phyloP scores from a whole-genome alignment of 2,888 invertebrate species.

The Drosophila mayaguana region DNA sequence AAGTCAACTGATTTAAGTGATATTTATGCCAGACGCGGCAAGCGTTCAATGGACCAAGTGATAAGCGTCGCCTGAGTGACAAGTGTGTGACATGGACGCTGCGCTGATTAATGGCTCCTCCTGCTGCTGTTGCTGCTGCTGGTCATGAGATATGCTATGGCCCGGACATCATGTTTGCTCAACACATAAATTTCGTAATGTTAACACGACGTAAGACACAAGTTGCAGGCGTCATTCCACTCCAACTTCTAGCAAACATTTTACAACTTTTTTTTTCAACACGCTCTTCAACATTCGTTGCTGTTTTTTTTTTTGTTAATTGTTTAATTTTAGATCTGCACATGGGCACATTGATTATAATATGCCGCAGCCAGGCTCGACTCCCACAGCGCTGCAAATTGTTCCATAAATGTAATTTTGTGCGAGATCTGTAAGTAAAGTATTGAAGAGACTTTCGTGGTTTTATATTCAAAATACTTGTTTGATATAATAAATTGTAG shows the following conservation, averaged over 20 bases:
- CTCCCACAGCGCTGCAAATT: constrained; percentile 25
- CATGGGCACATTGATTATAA: constrained; percentile 70
- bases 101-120: constrained; percentile 80
- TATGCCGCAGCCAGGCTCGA: constrained; percentile 23
- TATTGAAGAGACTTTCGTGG: too few relatives aligned
- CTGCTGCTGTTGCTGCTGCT: constrained; percentile 51
- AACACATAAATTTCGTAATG: constrained; percentile 81
- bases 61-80: constrained; percentile 77
- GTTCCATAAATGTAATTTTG: constrained; percentile 8
- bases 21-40: constrained; percentile 80
- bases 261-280: constrained; percentile 15
- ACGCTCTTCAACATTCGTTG: background rate
- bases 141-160: constrained; percentile 40
- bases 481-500: too few relatives aligned
- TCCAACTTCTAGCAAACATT: constrained; percentile 8
- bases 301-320: constrained; percentile 23
- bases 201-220: constrained; percentile 79
- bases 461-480: too few relatives aligned
- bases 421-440: constrained; percentile 25
- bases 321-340: constrained; percentile 55
- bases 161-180: constrained; percentile 18
- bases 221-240: constrained; percentile 50
- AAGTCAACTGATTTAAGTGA: constrained; percentile 83
- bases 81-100: constrained; percentile 70
- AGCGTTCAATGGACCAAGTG: constrained; percentile 76